Base-by-base conservation (phyloP, 2,113 vertebrate species). In the Lethenteron camtschaticum region DNA sequence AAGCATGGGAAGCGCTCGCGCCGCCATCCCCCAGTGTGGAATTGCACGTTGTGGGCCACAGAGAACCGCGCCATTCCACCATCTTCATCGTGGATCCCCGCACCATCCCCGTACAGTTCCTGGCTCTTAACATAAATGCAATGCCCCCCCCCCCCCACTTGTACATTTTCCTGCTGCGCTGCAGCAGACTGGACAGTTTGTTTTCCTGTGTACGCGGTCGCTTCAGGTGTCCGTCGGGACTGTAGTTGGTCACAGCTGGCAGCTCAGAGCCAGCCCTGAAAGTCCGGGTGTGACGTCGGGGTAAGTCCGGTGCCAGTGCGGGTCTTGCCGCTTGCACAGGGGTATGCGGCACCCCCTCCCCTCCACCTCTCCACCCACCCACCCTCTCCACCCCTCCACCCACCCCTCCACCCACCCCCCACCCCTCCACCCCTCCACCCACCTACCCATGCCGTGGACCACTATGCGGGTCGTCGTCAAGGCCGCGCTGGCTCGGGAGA, bases 171-270 rank as follows among this genome's bases (percentile, higher is more conserved):
- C n/a, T 13, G 12, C 41, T 41, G 41, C 41, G 41, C 41, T 41
- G 41, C 41, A 41, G 41, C 41, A 41, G 41, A 41, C 41, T 41
- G 41, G 41, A 41, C 41, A 41, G 5, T 41, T 41, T 41, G 4
- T 41, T 41, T 41, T 41, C 41, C 41, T 41, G 41, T 41, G 41
- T 41, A 41, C 41, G 41, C 41, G 41, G 41, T 41, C 41, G 41
- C 41, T 74, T 73, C 73, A 73, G 74, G 77, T 78, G 78, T 77
- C 76, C 56, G 76, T 79, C 76, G 77, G 73, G 18, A 71, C 69
- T 73, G 78, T 74, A 78, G 77, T 78, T 16, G 69, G 74, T 75
- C 73, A 73, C 72, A 73, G 72, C 68, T 76, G 77, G 55, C 70
- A 20, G 60, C 71, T 78, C 3, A 11, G 58, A 12, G 56, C 20